phyloP scores from a whole-genome alignment of 2,113 vertebrate species.

The Malurus elegans region DNA sequence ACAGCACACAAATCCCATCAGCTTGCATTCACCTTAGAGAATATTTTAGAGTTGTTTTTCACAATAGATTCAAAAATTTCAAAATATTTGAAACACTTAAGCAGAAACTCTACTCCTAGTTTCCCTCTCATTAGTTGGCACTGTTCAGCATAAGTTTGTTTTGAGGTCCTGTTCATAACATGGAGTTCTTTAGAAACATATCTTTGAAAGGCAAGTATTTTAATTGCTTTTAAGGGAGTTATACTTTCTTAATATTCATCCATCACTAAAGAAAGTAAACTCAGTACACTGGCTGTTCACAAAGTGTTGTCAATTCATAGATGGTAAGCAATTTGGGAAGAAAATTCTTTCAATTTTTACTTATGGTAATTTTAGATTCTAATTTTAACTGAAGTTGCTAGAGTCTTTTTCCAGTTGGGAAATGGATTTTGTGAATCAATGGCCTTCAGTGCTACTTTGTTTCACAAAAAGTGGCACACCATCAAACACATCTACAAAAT shows the following conservation, averaged over 20 bases:
- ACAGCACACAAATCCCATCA: not conserved
- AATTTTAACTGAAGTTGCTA: not conserved
- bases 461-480: not conserved
- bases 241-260: not conserved
- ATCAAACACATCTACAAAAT: not conserved
- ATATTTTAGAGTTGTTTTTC: not conserved
- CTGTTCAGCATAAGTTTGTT: not conserved
- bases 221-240: not conserved
- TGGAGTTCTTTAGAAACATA: not conserved
- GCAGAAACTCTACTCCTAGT: not conserved
- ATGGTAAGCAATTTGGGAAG: not conserved
- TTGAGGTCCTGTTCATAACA: not conserved
- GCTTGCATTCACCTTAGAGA: not conserved
- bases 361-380: not conserved
- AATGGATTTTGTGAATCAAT: not conserved
- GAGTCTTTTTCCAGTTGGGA: not conserved
- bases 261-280: not conserved
- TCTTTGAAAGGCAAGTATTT: not conserved
- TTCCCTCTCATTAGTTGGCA: not conserved
- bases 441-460: not conserved
- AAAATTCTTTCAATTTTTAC: not conserved
- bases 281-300: not conserved
- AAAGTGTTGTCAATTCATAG: not conserved
- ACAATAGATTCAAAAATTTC: not conserved
- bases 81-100: not conserved